These are phyloP conservation scores for Zophobas atratus DNA, from an alignment of 1,140 invertebrate species.

Conservation along the genomic window DNA sequence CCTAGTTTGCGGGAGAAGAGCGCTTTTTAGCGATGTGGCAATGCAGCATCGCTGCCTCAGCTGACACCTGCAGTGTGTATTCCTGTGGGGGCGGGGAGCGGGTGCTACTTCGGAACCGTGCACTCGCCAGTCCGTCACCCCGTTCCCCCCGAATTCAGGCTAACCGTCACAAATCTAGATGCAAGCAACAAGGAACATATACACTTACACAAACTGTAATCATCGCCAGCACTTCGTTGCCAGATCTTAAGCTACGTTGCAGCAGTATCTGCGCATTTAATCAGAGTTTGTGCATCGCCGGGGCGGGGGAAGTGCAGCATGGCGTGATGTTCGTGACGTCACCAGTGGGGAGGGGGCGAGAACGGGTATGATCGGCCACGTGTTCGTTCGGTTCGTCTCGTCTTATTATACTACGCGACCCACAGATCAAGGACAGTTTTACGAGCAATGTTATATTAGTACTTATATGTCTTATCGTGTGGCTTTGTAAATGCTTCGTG, in stretches of 20 bases:
- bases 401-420: slow-evolving; percentile 67
- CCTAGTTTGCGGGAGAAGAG: background rate
- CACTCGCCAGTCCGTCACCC: slow-evolving; percentile 58
- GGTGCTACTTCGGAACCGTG: slow-evolving; percentile 57
- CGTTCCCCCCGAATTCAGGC: slow-evolving; percentile 43
- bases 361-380: slow-evolving; percentile 62
- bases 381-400: slow-evolving; percentile 64
- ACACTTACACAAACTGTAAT: slow-evolving; percentile 60
- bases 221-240: slow-evolving; percentile 54
- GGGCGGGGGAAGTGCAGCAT: slow-evolving; percentile 54
- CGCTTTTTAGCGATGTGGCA: slow-evolving; percentile 55
- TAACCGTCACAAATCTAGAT: slow-evolving; percentile 58
- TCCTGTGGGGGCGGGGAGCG: slow-evolving; percentile 57
- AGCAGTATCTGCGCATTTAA: slow-evolving; percentile 63
- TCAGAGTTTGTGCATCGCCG: slow-evolving; percentile 55
- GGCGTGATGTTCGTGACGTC: slow-evolving; percentile 65
- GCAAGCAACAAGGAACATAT: slow-evolving; percentile 52
- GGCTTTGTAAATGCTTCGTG: slow-evolving; percentile 51
- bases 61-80: slow-evolving; percentile 67
- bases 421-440: slow-evolving; percentile 69
- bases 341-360: slow-evolving; percentile 52
- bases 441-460: slow-evolving; percentile 67
- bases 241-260: slow-evolving; percentile 58
- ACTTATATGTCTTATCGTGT: slow-evolving; percentile 65
- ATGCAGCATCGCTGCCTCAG: slow-evolving; percentile 61